Base-by-base conservation (phyloP, 2,113 vertebrate species). In the Thunnus maccoyii region DNA sequence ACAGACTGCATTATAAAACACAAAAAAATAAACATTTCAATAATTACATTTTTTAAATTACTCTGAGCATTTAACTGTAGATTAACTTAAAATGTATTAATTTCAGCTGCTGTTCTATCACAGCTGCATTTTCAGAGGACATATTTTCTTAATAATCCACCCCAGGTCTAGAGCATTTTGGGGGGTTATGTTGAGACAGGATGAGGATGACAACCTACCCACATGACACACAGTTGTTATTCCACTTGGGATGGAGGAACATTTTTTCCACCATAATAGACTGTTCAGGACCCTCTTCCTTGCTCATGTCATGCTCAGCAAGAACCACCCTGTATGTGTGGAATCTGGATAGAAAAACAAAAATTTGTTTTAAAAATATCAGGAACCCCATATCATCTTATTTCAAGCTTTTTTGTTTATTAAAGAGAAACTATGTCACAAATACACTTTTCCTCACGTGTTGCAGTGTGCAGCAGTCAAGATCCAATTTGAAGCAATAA, bases 391-490 rank as follows among this genome's bases (percentile, higher is more conserved):
- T 7, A 36, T 36, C 3, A 36, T 36, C 32, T 61, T 61, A 13
- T 32, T 3, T 32, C 1, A 32, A 36, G 22, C 12, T 27, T 5
- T 36, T 61, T 61, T 32, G 22, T 36, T 61, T 36, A 36, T 36
- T 5, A 36, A 36, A 6, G 32, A 36, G 3, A 36, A 36, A 36
- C 32, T 36, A 36, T 36, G 10, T 2, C 17, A 63, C 2, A 66
- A 64, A 47, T 32, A 72, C 13, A 25, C 4, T 15, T 13, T 16
- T 66, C 46, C 81, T 90, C 18, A 89, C 87, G 84, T 91, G 73
- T 94, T 93, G 67, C 92, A 94, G 76, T 93, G 93, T 18, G 90
- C 92, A 30, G 93, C 92, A 27, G 93, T 93, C 80, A 94, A 36
- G 25, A 94, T 89, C 94, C 93, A 94, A 76, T 91, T 69, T 3